phyloP scores from a whole-genome alignment of 2,113 vertebrate species.

The Psammodynastes pulverulentus region DNA sequence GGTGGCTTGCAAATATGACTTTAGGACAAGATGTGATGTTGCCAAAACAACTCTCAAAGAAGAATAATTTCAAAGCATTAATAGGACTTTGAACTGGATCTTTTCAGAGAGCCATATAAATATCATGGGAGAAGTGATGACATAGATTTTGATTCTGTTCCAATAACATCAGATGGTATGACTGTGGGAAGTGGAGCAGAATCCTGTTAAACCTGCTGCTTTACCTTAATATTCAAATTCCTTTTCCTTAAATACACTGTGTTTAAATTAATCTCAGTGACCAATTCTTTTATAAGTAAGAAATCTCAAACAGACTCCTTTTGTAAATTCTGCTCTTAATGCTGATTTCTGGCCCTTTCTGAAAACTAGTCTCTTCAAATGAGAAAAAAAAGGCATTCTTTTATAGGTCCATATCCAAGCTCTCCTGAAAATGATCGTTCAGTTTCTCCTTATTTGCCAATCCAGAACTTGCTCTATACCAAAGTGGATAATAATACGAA shows the following conservation, averaged over 20 bases:
- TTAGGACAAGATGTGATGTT: not conserved
- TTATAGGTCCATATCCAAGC: conserved; percentile 5
- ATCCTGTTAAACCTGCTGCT: not conserved
- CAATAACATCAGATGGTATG: not conserved
- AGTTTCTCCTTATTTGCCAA: not conserved
- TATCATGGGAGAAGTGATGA: not conserved
- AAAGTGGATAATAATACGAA: conserved; percentile 26
- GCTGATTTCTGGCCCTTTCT: not conserved
- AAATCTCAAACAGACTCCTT: not conserved
- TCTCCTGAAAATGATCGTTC: not conserved
- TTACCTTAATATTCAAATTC: not conserved
- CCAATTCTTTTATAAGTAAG: not conserved
- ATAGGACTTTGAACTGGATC: not conserved
- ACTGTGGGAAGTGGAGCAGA: not conserved
- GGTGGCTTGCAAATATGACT: not conserved
- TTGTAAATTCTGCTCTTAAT: not conserved
- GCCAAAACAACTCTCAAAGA: not conserved
- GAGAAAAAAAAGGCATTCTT: not conserved
- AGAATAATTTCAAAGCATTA: not conserved
- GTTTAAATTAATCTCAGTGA: not conserved
- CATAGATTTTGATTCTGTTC: not conserved
- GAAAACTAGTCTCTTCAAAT: not conserved
- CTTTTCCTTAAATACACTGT: not conserved
- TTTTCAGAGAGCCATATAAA: not conserved
- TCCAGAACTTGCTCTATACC: conserved; percentile 15